Conservation (phyloP, 2,888 invertebrate genomes). For the Plagodis dolabraria region DNA sequence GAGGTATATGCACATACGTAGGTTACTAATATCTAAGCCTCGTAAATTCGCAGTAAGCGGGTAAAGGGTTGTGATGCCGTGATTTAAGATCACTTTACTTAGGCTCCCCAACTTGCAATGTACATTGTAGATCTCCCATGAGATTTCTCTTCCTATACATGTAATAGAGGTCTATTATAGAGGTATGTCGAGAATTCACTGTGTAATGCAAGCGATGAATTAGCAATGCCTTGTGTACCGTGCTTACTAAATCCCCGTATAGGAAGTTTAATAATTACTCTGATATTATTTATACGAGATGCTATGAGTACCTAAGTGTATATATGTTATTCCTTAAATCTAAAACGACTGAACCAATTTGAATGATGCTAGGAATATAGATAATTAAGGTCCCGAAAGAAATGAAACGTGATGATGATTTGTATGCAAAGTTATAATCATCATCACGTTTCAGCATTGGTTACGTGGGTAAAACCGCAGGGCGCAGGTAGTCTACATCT, state of each 20-base stretch:
- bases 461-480: no score
- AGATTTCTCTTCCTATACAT: conserved; percentile 17
- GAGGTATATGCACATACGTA: neutral
- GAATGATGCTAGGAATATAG: no score
- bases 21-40: conserved; percentile 5
- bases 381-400: no score
- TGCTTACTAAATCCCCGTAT: neutral
- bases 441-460: no score
- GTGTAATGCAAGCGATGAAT: neutral
- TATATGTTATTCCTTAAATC: no score
- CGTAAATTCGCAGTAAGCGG: conserved; percentile 14
- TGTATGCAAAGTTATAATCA: no score
- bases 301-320: no score
- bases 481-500: no score
- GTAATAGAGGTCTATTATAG: conserved; percentile 35
- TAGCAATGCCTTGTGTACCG: neutral
- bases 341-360: no score
- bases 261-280: no score
- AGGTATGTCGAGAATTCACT: neutral
- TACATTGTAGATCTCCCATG: conserved; percentile 24
- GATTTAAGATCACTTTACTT: conserved; percentile 21
- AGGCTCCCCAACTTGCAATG: conserved; percentile 19
- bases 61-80: conserved; percentile 12
- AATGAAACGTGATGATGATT: no score
- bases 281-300: no score